Evolutionary conservation across 2,797 vertebrate genomes (phyloP).

Genomic region (Enteromius afrohamiltoni): DNA sequence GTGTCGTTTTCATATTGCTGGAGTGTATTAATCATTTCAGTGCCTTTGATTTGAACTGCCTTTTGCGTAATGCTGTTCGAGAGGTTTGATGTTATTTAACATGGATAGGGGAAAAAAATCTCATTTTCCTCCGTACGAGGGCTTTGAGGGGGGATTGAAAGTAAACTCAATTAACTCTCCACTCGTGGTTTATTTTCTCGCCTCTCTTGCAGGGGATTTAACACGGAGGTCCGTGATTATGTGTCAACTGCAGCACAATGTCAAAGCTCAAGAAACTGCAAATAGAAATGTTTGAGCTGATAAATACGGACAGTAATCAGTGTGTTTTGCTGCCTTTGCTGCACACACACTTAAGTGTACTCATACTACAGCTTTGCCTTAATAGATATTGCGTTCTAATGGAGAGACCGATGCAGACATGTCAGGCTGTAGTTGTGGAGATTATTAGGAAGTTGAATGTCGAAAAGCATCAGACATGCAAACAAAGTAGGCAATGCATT

Average conservation of each 20-base stretch:
- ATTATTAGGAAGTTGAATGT: slow-evolving; percentile 64
- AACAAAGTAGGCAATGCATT: not conserved
- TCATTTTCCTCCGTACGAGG: slow-evolving; percentile 56
- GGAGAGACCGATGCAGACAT: slow-evolving; percentile 66
- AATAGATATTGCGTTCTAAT: slow-evolving; percentile 42
- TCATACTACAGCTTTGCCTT: not conserved
- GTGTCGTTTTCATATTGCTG: slow-evolving; percentile 54
- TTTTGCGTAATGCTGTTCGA: slow-evolving; percentile 65
- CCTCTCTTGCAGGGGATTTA: slow-evolving; percentile 63
- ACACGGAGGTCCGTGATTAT: slow-evolving; percentile 60
- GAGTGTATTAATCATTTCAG: slow-evolving; percentile 65
- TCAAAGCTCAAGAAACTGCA: slow-evolving; percentile 64
- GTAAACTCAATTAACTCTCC: slow-evolving; percentile 63
- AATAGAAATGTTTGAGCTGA: slow-evolving; percentile 55
- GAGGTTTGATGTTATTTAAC: slow-evolving; percentile 57
- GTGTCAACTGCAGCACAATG: slow-evolving; percentile 39
- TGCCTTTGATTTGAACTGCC: slow-evolving; percentile 67
- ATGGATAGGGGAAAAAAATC: slow-evolving; percentile 37
- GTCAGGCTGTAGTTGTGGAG: slow-evolving; percentile 74
- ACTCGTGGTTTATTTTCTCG: slow-evolving; percentile 40
- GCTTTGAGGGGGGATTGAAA: slow-evolving; percentile 60
- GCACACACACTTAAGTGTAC: not conserved
- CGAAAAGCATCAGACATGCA: slow-evolving; percentile 59
- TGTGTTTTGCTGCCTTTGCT: not conserved
- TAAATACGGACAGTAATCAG: slow-evolving; percentile 46